These are phyloP conservation scores for Drosophila orena DNA, from an alignment of 1,140 invertebrate genomes.

Conservation along the genomic window DNA sequence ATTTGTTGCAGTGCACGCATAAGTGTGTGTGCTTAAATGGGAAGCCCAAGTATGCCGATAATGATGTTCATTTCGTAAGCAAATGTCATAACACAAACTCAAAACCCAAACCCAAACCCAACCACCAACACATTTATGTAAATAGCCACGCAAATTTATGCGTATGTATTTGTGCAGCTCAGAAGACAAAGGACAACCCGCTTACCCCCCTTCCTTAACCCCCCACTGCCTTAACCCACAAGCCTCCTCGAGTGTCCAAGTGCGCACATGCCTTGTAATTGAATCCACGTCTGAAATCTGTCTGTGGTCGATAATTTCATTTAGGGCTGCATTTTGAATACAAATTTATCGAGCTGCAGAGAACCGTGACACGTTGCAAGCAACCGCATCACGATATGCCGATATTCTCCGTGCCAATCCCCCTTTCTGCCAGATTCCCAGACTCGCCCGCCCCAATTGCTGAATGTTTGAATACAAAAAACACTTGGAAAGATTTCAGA, in stretches of 20 bases:
- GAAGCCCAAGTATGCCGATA: slow-evolving; percentile 50
- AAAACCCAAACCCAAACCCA: background rate
- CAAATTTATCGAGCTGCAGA: slow-evolving; percentile 58
- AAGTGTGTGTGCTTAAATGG: slow-evolving; percentile 3
- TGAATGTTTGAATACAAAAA: slow-evolving; percentile 3
- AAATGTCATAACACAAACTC: slow-evolving; percentile 69
- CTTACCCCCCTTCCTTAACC: slow-evolving; percentile 13
- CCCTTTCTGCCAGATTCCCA: slow-evolving; percentile 11
- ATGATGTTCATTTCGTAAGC: slow-evolving; percentile 78
- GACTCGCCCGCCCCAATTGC: background rate
- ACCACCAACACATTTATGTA: slow-evolving; percentile 50
- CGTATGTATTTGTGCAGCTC: slow-evolving; percentile 44
- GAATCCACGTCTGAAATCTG: slow-evolving; percentile 81
- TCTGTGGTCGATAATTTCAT: slow-evolving; percentile 81
- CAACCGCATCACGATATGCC: slow-evolving; percentile 40
- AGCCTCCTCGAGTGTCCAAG: slow-evolving; percentile 38
- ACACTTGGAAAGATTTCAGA: too few species aligned
- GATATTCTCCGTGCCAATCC: slow-evolving; percentile 7
- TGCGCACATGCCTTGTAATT: slow-evolving; percentile 66
- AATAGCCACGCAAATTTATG: slow-evolving; percentile 65
- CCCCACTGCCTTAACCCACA: background rate
- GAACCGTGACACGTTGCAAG: slow-evolving; percentile 24
- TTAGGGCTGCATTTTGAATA: slow-evolving; percentile 71
- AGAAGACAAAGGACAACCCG: slow-evolving; percentile 54
- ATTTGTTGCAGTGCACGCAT: slow-evolving; percentile 12